phyloP scores from a whole-genome alignment of 2,113 vertebrate genomes.

The Charina bottae region DNA sequence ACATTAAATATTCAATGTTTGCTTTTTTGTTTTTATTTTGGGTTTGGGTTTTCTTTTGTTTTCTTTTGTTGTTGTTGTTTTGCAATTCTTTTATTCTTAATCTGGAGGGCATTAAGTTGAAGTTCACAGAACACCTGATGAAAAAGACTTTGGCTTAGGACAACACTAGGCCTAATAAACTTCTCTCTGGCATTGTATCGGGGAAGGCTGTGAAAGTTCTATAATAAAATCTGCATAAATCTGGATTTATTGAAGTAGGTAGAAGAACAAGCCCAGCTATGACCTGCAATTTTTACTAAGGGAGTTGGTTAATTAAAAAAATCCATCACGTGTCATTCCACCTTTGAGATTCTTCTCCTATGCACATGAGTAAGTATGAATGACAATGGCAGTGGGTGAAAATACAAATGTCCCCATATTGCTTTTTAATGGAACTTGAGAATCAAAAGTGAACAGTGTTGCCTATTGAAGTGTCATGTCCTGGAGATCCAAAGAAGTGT shows the following conservation, averaged over 20 bases:
- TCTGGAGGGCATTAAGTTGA: background rate
- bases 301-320: background rate
- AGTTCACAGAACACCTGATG: background rate
- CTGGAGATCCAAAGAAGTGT: conserved; percentile 25
- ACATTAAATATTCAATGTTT: background rate
- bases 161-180: no score
- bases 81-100: background rate
- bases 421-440: conserved; percentile 27
- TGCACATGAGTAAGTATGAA: background rate
- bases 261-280: background rate
- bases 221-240: background rate
- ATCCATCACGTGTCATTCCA: background rate
- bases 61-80: background rate
- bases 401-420: background rate
- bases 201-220: background rate
- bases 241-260: background rate
- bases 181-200: background rate
- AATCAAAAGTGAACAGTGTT: conserved; percentile 26
- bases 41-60: no score
- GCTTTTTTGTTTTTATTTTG: background rate
- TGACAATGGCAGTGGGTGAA: conserved; percentile 5
- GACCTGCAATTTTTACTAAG: background rate
- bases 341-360: background rate
- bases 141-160: background rate
- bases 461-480: conserved; percentile 46